Base-by-base conservation (phyloP, 53 echinoderm and acorn worm species). In the Henricia sp. region DNA sequence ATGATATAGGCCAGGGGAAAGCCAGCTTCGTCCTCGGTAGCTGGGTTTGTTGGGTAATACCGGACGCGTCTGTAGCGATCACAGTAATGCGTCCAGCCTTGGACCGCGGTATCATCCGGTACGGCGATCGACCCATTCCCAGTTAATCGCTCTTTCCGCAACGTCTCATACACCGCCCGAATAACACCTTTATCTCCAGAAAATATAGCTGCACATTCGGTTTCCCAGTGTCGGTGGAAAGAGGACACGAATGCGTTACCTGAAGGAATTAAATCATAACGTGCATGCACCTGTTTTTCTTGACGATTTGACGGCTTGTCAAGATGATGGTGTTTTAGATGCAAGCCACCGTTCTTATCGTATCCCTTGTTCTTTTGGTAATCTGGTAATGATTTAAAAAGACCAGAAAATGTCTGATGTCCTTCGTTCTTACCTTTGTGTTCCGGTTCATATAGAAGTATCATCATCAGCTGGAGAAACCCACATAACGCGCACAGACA, bases 1-100 rank as follows among this genome's bases (percentile, higher is more conserved):
- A 93, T 90, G 12, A 82, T 86, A 48, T 87, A 93, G 2, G 90
- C 93, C 3, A 93, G 66, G n/a, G 90, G 93, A 67, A 82, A 93
- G 20, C 63, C 71, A 9, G 51, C 87, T 42, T 93, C 93, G 17
- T 93, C 93, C 24, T 74, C 41, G 28, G 90, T 72, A 6, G 50
- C 37, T 0, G 93, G 71, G 17, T 24, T n/a, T 14, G 13, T 48
- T 12, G 89, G 89, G 73, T 87, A 93, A 12, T 56, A 37, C 37
- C 93, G 42, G 25, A 35, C 12, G 26, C 53, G 55, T 14, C 64
- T 82, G 52, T 86, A 93, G 3, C 28, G 54, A 13, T 34, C 63
- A 23, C 93, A 93, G 64, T 93, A 51, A 32, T 33, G 53, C 1
- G 91, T 91, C 91, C 93, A 93, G 19, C 51, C 59, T 12, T 55